phyloP scores from a whole-genome alignment of 2,797 vertebrate genomes.

The Ispidina picta region DNA sequence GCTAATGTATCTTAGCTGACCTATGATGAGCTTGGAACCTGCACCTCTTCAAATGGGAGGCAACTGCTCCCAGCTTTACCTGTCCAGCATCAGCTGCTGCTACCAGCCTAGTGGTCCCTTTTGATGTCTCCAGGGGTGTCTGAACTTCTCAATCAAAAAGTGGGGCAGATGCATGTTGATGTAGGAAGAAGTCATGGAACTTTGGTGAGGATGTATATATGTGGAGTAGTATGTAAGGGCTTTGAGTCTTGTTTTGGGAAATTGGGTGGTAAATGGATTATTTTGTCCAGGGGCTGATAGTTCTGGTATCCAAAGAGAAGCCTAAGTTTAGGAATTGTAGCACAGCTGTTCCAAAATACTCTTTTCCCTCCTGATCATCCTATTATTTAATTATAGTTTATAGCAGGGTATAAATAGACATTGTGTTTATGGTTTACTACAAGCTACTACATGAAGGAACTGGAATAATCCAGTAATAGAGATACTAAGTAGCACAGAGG shows the following conservation, averaged over 20 bases:
- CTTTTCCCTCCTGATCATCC: background rate
- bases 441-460: background rate
- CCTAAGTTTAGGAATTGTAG: background rate
- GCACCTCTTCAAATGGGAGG: background rate
- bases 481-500: background rate
- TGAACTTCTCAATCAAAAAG: background rate
- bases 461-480: background rate
- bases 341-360: background rate
- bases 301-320: background rate
- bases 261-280: background rate
- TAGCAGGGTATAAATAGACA: background rate
- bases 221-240: background rate
- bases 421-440: background rate
- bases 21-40: background rate
- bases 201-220: rapidly evolving
- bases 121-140: background rate
- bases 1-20: background rate
- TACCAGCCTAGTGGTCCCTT: background rate
- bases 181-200: background rate
- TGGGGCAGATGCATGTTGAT: background rate
- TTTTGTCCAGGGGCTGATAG: background rate
- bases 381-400: background rate
- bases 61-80: background rate
- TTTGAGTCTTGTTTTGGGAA: background rate
- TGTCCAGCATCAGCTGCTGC: background rate